phyloP scores from a whole-genome alignment of 2,113 vertebrate species.

The Manacus vitellinus region DNA sequence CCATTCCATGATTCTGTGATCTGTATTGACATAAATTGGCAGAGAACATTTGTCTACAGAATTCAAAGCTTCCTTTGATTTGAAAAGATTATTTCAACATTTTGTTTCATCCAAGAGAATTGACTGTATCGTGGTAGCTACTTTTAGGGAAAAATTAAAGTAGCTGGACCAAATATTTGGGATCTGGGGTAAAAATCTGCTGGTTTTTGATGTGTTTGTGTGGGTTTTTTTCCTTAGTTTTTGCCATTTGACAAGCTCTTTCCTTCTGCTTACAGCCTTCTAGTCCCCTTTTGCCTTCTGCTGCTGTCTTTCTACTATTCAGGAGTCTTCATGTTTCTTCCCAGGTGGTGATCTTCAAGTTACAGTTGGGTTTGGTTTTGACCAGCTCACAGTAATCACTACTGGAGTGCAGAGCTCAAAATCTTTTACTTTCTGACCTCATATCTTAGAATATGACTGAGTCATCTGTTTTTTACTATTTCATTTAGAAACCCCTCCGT shows the following conservation, averaged over 20 bases:
- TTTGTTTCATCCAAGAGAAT: not conserved
- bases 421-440: not conserved
- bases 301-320: not conserved
- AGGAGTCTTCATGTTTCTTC: not conserved
- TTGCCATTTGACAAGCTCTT: not conserved
- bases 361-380: not conserved
- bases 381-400: not conserved
- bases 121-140: not conserved
- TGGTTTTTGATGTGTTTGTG: not conserved
- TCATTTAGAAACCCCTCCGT: rapidly evolving
- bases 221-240: not conserved
- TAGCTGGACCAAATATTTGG: not conserved
- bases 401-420: not conserved
- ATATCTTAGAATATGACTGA: not conserved
- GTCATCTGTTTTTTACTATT: not conserved
- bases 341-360: not conserved
- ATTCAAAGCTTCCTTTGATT: not conserved
- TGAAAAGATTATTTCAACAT: not conserved
- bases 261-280: not conserved
- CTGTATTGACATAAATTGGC: not conserved
- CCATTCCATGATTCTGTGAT: not conserved
- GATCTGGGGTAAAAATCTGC: not conserved
- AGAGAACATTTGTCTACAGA: not conserved
- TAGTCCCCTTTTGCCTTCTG: not conserved
- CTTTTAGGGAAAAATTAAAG: not conserved